phyloP scores from a whole-genome alignment of 2,113 vertebrate genomes.

The Sebastes schlegelii region DNA sequence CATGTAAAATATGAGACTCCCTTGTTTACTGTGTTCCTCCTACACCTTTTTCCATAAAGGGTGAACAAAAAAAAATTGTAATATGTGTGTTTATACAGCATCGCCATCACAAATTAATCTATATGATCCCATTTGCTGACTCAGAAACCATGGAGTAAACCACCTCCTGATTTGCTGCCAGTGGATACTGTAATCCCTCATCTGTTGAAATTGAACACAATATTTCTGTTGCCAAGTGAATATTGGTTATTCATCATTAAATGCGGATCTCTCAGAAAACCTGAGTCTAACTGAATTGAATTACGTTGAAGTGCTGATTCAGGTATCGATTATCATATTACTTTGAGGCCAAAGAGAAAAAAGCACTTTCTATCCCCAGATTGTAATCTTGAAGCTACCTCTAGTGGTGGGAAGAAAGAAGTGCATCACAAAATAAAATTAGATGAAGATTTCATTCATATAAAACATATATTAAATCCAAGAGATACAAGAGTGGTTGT shows the following conservation, averaged over 20 bases:
- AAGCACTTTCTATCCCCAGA: background rate
- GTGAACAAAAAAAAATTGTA: background rate
- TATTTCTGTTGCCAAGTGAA: conserved; percentile 7
- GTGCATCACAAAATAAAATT: conserved; percentile 1
- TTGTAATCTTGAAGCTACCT: conserved; percentile 49
- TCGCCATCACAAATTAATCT: background rate
- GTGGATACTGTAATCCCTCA: background rate
- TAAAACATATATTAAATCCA: background rate
- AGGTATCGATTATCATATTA: conserved; percentile 10
- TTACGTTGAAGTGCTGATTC: conserved; percentile 9
- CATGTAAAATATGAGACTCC: background rate
- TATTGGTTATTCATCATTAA: conserved; percentile 8
- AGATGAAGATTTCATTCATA: background rate
- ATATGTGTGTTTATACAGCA: background rate
- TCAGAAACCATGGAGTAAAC: conserved; percentile 1
- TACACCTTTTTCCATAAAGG: background rate
- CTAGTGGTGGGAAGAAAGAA: conserved; percentile 46
- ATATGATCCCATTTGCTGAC: conserved; percentile 19
- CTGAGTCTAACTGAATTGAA: background rate
- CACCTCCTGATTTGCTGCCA: conserved; percentile 1
- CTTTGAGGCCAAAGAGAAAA: background rate
- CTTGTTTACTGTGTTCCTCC: background rate
- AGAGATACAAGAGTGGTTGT: background rate
- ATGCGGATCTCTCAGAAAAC: background rate
- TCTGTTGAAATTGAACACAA: conserved; percentile 5